phyloP scores from a whole-genome alignment of 1,140 invertebrate species.

The Eubasilissa regina region DNA sequence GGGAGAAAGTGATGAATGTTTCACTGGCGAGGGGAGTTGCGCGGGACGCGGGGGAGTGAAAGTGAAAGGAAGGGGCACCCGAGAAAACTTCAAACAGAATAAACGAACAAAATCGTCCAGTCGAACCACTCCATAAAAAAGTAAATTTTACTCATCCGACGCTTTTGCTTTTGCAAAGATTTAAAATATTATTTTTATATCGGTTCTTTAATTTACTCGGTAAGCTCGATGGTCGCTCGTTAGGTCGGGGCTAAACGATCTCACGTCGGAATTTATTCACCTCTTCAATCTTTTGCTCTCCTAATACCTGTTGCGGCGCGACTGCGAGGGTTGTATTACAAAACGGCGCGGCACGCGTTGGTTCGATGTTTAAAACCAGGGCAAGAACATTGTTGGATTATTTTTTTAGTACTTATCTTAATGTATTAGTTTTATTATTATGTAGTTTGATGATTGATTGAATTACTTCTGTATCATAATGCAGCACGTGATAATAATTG shows the following conservation, averaged over 20 bases:
- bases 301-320: neutral
- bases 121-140: neutral
- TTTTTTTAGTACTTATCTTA: too few species aligned
- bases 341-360: neutral
- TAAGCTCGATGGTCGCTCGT: neutral
- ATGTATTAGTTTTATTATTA: too few species aligned
- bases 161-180: neutral
- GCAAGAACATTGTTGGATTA: too few species aligned
- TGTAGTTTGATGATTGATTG: too few species aligned
- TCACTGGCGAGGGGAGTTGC: neutral
- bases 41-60: conserved; percentile 9
- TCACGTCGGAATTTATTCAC: conserved; percentile 1
- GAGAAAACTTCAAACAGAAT: neutral
- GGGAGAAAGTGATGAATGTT: conserved; percentile 36
- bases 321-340: neutral
- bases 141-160: neutral
- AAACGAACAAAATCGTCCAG: neutral
- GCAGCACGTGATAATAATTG: too few species aligned
- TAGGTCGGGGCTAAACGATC: neutral
- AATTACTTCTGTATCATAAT: too few species aligned
- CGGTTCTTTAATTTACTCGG: neutral
- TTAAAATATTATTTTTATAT: neutral
- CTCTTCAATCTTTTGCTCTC: neutral
- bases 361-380: too few species aligned
- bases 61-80: conserved; percentile 33